Evolutionary conservation across 1,140 invertebrate species (phyloP).

Genomic region (Pachypsylla venusta): DNA sequence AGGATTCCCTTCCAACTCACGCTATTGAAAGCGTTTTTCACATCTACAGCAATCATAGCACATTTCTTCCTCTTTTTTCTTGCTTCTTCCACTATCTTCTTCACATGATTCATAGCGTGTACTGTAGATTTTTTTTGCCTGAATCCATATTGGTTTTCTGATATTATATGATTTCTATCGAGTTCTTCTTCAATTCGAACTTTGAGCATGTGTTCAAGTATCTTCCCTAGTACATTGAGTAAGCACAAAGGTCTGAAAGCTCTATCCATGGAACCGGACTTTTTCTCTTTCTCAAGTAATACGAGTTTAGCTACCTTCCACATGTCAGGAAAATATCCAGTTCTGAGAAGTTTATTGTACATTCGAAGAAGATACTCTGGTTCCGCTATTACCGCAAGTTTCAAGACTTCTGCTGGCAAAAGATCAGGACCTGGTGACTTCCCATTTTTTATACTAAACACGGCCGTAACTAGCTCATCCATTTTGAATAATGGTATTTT

Average conservation of each 20-base stretch:
- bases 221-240: not conserved
- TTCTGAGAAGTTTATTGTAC: constrained; percentile 15
- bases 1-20: not conserved
- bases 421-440: constrained; percentile 28
- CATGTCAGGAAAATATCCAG: constrained; percentile 12
- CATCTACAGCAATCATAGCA: not conserved
- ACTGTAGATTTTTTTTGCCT: not conserved
- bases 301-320: constrained; percentile 20
- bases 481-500: constrained; percentile 14
- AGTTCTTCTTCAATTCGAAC: not conserved
- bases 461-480: constrained; percentile 23
- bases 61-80: not conserved
- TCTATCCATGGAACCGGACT: not conserved
- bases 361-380: constrained; percentile 13
- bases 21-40: not conserved
- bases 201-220: not conserved
- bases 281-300: constrained; percentile 16
- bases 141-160: not conserved
- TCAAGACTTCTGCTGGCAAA: constrained; percentile 23
- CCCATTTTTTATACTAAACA: constrained; percentile 17
- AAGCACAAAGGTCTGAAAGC: constrained; percentile 4
- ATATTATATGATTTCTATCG: not conserved
- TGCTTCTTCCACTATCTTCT: not conserved
- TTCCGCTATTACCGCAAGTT: not conserved
- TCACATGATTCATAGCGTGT: not conserved